Evolutionary conservation across 2,888 invertebrate genomes (phyloP).

Genomic region (Idaea straminata): DNA sequence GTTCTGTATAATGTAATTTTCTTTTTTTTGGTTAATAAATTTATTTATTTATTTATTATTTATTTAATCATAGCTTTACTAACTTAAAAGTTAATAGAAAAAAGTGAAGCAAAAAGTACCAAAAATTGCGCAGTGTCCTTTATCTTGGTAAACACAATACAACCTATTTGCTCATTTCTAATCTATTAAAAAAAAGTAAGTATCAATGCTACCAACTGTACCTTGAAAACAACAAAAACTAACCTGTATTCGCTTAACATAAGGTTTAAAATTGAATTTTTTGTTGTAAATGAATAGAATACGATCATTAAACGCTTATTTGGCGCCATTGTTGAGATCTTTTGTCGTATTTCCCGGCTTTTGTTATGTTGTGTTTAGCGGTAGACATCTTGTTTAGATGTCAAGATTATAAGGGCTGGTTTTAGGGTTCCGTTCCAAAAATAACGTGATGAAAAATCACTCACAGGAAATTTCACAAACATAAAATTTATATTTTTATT

Average conservation of each 20-base stretch:
- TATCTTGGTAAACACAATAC: slow-evolving; percentile 15
- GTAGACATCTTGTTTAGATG: slow-evolving; percentile 65
- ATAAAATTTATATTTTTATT: too few species aligned
- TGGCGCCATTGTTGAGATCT: slow-evolving; percentile 57
- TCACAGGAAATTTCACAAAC: too few species aligned
- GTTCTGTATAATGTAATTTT: too few species aligned
- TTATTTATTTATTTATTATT: too few species aligned
- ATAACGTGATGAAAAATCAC: background rate
- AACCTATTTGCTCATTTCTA: slow-evolving; percentile 32
- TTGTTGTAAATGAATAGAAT: slow-evolving; percentile 54
- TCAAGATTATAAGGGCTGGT: slow-evolving; percentile 11
- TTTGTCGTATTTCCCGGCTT: slow-evolving; percentile 51
- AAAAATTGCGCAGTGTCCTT: background rate
- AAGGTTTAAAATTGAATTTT: slow-evolving; percentile 9
- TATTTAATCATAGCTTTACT: background rate
- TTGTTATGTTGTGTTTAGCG: slow-evolving; percentile 64
- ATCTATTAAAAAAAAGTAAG: slow-evolving; percentile 21
- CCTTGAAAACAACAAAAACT: background rate
- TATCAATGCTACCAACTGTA: background rate
- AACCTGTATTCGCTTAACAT: background rate
- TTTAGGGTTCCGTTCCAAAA: background rate
- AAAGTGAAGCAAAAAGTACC: background rate
- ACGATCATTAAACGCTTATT: slow-evolving; percentile 73
- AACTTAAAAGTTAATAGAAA: background rate
- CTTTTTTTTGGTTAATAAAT: too few species aligned